Evolutionary conservation across 2,113 vertebrate species (phyloP).

Genomic region (Himantopus leucocephalus): DNA sequence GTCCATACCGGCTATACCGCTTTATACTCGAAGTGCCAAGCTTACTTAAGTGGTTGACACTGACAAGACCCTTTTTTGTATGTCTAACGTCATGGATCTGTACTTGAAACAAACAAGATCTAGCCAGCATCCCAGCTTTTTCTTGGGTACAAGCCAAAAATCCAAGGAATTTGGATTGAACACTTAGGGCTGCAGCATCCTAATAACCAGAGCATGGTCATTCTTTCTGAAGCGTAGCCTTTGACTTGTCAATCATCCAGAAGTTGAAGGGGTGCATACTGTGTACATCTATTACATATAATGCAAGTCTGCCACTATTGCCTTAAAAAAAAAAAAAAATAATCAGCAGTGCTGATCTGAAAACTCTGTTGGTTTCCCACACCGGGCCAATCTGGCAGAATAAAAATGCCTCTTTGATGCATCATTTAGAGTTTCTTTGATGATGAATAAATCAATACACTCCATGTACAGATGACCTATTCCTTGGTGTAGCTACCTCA

Average conservation of each 20-base stretch:
- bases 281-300: background rate
- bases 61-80: background rate
- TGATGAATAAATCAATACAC: background rate
- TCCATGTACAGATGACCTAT: background rate
- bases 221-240: background rate
- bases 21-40: background rate
- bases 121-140: background rate
- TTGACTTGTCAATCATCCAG: background rate
- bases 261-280: background rate
- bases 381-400: background rate
- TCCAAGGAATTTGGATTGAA: background rate
- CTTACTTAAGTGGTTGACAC: background rate
- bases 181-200: background rate
- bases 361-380: background rate
- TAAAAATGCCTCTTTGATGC: background rate
- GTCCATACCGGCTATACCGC: background rate
- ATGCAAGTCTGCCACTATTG: background rate
- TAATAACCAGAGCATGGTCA: background rate
- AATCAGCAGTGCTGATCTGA: background rate
- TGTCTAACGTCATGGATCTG: background rate
- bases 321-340: background rate
- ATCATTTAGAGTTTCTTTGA: background rate
- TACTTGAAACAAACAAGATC: background rate
- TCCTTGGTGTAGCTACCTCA: background rate
- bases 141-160: background rate